Percentiles rank a stretch among this genome's conserved stretches.
phyloP scores from a whole-genome alignment of 2,113 vertebrate species.

The Papio anubis region DNA sequence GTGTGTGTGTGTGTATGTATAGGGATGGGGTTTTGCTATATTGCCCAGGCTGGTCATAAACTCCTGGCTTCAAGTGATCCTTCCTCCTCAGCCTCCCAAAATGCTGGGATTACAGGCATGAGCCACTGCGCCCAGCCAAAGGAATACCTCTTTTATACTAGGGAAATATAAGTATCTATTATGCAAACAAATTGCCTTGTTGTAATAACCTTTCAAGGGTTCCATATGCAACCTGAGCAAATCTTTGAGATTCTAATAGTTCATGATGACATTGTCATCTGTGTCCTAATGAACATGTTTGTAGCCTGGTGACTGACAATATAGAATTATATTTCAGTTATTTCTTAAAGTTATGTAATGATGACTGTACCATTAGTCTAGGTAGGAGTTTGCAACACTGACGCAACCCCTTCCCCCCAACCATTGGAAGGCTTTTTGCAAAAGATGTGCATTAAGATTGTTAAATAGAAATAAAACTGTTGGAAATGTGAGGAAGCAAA shows the following conservation, averaged over 20 bases:
- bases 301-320: slow-evolving; percentile 40
- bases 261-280: slow-evolving; percentile 19
- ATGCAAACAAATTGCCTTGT: slow-evolving; percentile 26
- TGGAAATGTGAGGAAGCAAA: slow-evolving; percentile 29
- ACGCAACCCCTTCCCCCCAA: not conserved
- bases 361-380: slow-evolving; percentile 52
- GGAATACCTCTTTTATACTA: slow-evolving; percentile 37
- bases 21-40: too few species aligned
- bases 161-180: slow-evolving; percentile 26
- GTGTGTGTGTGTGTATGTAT: too few species aligned
- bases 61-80: too few species aligned
- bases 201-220: slow-evolving; percentile 43
- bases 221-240: slow-evolving; percentile 39
- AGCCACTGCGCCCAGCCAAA: not conserved
- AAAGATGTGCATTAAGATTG: slow-evolving; percentile 34
- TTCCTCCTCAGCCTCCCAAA: too few species aligned
- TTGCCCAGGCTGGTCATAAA: too few species aligned
- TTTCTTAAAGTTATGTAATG: slow-evolving; percentile 60
- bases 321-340: slow-evolving; percentile 56
- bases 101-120: too few species aligned
- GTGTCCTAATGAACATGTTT: slow-evolving; percentile 44
- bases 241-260: slow-evolving; percentile 44
- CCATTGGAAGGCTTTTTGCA: slow-evolving; percentile 34
- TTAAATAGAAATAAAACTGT: slow-evolving; percentile 50
- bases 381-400: slow-evolving; percentile 33